Conservation (phyloP, 1,140 invertebrate genomes). For the Aphaenogaster ashmeadi region DNA sequence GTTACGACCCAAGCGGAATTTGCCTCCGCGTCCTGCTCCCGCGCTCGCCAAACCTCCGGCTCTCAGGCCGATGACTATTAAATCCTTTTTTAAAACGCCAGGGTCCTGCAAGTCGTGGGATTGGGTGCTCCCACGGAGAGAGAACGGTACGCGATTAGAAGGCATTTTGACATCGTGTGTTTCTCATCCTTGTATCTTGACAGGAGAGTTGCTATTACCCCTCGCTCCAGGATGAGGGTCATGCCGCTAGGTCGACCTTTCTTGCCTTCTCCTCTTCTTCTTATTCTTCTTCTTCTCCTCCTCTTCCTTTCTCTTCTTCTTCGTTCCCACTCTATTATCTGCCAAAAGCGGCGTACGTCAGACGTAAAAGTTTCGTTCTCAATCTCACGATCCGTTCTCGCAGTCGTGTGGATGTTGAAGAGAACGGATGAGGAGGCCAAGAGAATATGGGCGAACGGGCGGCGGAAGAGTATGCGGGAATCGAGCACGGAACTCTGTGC, state of each 20-base stretch:
- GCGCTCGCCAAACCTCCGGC: slow-evolving; percentile 1
- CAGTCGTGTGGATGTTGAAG: slow-evolving; percentile 32
- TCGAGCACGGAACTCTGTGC: slow-evolving; percentile 62
- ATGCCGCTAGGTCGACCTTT: slow-evolving; percentile 29
- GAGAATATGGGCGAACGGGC: slow-evolving; percentile 19
- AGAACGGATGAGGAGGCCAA: slow-evolving; percentile 4
- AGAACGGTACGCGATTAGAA: slow-evolving; percentile 68
- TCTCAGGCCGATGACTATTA: slow-evolving; percentile 42
- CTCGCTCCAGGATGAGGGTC: slow-evolving; percentile 28
- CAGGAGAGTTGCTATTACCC: slow-evolving; percentile 63
- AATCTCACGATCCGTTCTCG: slow-evolving; percentile 73
- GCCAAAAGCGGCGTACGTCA: slow-evolving; percentile 31
- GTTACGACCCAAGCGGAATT: background rate
- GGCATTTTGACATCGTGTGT: slow-evolving; percentile 55
- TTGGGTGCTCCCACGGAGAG: slow-evolving; percentile 11
- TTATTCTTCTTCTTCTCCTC: slow-evolving; percentile 20
- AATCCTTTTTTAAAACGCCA: slow-evolving; percentile 17
- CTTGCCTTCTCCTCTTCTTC: slow-evolving; percentile 1
- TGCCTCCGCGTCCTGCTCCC: background rate
- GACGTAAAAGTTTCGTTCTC: slow-evolving; percentile 72
- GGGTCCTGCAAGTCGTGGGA: slow-evolving; percentile 42
- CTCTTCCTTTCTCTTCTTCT: background rate
- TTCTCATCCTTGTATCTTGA: slow-evolving; percentile 35
- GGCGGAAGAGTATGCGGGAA: slow-evolving; percentile 30
- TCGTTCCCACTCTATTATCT: slow-evolving; percentile 39